phyloP scores from a whole-genome alignment of 2,888 invertebrate genomes.

The Drosophila pseudotalamancana region DNA sequence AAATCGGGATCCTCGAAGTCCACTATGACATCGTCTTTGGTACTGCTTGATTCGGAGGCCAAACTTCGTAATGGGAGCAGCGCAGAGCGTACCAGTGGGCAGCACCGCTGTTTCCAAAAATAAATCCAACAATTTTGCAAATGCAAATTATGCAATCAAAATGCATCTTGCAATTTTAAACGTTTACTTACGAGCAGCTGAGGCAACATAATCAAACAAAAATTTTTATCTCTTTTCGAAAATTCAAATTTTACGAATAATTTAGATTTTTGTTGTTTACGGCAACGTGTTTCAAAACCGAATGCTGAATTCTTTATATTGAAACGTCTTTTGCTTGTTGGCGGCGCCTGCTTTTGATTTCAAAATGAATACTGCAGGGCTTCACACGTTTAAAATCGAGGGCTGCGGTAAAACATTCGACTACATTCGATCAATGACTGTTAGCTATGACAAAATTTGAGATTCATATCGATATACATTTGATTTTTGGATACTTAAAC shows the following conservation, averaged over 20 bases:
- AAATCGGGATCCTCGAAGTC: constrained; percentile 82
- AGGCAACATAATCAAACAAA: constrained; percentile 23
- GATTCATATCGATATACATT: constrained; percentile 4
- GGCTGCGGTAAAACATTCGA: constrained; percentile 12
- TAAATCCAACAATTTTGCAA: not conserved
- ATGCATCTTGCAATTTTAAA: constrained; percentile 1
- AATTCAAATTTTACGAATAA: constrained; percentile 10
- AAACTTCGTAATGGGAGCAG: constrained; percentile 23
- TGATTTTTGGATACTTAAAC: not conserved
- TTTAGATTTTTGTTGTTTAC: constrained; percentile 18
- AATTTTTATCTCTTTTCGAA: not conserved
- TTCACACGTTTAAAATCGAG: not conserved
- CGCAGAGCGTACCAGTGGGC: constrained; percentile 30
- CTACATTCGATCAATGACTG: not conserved
- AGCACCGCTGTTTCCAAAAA: constrained; percentile 34
- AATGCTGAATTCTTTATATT: not conserved
- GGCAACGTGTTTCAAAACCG: constrained; percentile 1
- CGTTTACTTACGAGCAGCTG: constrained; percentile 35
- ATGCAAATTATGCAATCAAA: constrained; percentile 31
- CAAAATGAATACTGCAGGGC: constrained; percentile 20
- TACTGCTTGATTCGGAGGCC: not conserved
- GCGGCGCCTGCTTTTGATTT: constrained; percentile 41
- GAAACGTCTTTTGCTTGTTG: constrained; percentile 5
- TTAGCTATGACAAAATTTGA: constrained; percentile 1
- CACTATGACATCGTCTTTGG: constrained; percentile 38